phyloP scores from a whole-genome alignment of 2,113 vertebrate genomes.

The Triplophysa rosa region DNA sequence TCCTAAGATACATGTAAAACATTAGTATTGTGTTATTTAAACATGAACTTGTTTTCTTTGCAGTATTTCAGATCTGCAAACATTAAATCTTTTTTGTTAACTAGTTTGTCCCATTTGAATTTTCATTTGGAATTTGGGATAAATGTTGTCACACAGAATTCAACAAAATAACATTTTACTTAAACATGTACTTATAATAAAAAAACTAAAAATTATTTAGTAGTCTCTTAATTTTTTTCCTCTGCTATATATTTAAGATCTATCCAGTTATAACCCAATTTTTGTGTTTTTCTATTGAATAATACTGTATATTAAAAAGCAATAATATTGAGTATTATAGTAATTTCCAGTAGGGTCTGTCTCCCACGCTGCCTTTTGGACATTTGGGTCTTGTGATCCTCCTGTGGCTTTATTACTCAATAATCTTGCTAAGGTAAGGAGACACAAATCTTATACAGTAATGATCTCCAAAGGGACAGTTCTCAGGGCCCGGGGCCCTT shows the following conservation, averaged over 20 bases:
- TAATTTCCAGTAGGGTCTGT: constrained; percentile 1
- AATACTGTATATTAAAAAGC: not conserved
- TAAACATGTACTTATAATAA: too few relatives aligned
- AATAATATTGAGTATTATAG: not conserved
- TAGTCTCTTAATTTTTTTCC: not conserved
- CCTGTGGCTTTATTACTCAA: constrained; percentile 75
- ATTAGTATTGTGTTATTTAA: too few relatives aligned
- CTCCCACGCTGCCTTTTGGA: constrained; percentile 22
- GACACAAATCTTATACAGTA: constrained; percentile 45
- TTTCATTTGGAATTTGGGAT: too few relatives aligned
- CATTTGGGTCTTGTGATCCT: constrained; percentile 52
- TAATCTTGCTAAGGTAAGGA: constrained; percentile 55
- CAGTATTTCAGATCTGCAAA: too few relatives aligned
- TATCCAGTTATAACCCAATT: not conserved
- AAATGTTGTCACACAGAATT: too few relatives aligned
- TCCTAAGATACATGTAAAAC: too few relatives aligned
- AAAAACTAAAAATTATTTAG: too few relatives aligned
- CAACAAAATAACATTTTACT: too few relatives aligned
- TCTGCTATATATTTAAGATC: not conserved
- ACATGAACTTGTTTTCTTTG: too few relatives aligned
- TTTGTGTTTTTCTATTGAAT: not conserved
- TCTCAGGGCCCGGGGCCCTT: constrained; percentile 29
- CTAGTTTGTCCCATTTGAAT: too few relatives aligned
- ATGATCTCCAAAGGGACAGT: constrained; percentile 56
- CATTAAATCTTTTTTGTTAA: too few relatives aligned